These are phyloP conservation scores for Oscheius onirici DNA, from an alignment of 2,888 invertebrate species.

Conservation along the genomic window DNA sequence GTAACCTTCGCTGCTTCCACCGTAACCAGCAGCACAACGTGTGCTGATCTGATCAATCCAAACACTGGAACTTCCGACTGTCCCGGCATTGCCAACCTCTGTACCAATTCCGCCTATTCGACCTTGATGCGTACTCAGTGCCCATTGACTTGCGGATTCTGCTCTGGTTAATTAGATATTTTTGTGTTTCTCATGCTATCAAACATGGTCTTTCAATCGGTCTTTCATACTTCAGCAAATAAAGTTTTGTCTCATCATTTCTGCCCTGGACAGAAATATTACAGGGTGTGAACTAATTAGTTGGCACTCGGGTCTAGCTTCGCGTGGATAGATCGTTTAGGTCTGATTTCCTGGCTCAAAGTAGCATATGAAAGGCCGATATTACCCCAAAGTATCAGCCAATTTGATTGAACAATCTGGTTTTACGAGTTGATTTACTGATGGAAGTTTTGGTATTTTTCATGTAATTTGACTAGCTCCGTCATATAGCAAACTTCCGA, in stretches of 20 bases:
- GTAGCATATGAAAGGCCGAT: too few species aligned
- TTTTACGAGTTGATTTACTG: too few species aligned
- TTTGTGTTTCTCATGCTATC: background rate
- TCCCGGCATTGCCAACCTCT: background rate
- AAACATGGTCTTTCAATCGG: background rate
- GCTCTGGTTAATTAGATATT: background rate
- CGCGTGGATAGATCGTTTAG: too few species aligned
- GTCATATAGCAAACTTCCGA: too few species aligned
- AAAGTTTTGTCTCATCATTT: background rate
- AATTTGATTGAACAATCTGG: too few species aligned
- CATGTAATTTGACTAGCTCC: too few species aligned
- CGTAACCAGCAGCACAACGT: background rate
- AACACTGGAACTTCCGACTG: background rate
- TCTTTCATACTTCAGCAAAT: background rate
- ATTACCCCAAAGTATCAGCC: too few species aligned
- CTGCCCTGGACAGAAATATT: too few species aligned
- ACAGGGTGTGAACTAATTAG: too few species aligned
- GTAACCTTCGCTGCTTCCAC: background rate
- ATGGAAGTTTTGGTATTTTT: too few species aligned
- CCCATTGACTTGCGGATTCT: background rate
- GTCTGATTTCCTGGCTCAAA: too few species aligned
- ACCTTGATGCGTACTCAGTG: background rate
- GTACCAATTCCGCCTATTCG: background rate
- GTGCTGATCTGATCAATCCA: constrained; percentile 3
- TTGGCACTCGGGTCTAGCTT: too few species aligned